Evolutionary conservation across 2,888 invertebrate species (phyloP).

Genomic region (Operophtera brumata): DNA sequence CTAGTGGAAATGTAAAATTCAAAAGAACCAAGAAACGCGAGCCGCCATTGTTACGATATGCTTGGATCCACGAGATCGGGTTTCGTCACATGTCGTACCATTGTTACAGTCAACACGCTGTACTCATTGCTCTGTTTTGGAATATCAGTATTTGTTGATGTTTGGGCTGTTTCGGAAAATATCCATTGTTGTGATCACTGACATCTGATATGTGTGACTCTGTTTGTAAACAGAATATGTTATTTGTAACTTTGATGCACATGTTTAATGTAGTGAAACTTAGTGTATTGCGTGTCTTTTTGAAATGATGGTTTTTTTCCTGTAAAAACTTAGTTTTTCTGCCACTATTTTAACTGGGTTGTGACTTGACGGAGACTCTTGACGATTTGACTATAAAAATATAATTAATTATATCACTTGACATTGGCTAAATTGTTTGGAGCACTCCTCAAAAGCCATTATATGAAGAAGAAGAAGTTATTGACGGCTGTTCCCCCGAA

Average conservation of each 20-base stretch:
- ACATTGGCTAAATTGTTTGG: too few species aligned
- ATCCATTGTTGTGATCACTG: slow-evolving; percentile 10
- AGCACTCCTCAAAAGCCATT: too few species aligned
- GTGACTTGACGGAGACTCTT: too few species aligned
- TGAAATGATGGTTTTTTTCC: too few species aligned
- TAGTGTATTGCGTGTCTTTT: too few species aligned
- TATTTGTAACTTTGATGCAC: not conserved
- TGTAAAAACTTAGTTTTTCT: too few species aligned
- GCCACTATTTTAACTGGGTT: too few species aligned
- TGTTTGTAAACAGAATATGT: slow-evolving; percentile 15
- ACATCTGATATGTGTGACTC: not conserved
- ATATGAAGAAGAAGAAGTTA: too few species aligned
- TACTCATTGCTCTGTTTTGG: slow-evolving; percentile 18
- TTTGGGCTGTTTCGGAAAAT: slow-evolving; percentile 16
- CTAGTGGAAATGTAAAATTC: slow-evolving; percentile 1
- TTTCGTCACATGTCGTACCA: slow-evolving; percentile 19
- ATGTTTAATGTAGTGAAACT: too few species aligned
- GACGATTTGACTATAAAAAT: too few species aligned
- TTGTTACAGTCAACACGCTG: slow-evolving; percentile 14
- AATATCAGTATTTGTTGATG: slow-evolving; percentile 21
- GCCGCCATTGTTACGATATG: slow-evolving; percentile 12
- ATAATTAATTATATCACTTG: too few species aligned
- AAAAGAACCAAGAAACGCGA: slow-evolving; percentile 1
- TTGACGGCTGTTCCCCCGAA: too few species aligned
- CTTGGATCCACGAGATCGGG: slow-evolving; percentile 5